Evolutionary conservation across 2,113 vertebrate genomes (phyloP).

Genomic region (Burhinus oedicnemus): DNA sequence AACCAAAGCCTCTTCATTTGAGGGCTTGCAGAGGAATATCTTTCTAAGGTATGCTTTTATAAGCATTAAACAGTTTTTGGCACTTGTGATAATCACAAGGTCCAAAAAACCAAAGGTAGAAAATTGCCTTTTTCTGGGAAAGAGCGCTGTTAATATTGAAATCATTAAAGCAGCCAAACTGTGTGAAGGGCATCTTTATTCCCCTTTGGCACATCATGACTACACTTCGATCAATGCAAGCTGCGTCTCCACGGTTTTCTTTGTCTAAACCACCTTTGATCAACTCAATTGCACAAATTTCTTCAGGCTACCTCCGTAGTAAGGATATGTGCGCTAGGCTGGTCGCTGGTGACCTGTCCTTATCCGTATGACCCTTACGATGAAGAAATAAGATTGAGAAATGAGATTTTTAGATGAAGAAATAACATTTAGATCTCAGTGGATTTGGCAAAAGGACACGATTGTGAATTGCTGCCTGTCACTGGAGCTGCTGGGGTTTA

Average conservation of each 20-base stretch:
- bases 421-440: neutral
- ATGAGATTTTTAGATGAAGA: neutral
- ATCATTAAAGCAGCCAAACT: slow-evolving; percentile 42
- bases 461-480: neutral
- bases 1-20: neutral
- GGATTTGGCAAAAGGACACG: neutral
- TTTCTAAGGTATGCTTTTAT: neutral
- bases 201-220: slow-evolving; percentile 45
- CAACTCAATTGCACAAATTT: slow-evolving; percentile 17
- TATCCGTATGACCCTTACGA: neutral
- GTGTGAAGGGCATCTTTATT: slow-evolving; percentile 63
- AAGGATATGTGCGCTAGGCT: neutral
- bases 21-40: neutral
- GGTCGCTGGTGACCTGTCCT: neutral
- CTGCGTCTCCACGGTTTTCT: neutral
- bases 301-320: neutral
- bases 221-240: slow-evolving; percentile 32
- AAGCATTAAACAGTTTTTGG: slow-evolving; percentile 54
- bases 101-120: slow-evolving; percentile 29
- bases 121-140: slow-evolving; percentile 63
- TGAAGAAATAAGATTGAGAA: slow-evolving; percentile 8
- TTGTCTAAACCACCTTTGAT: slow-evolving; percentile 47
- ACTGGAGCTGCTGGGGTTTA: neutral
- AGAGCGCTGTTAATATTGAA: slow-evolving; percentile 54
- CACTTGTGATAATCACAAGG: neutral